phyloP scores from a whole-genome alignment of 2,113 vertebrate genomes.

The Cromileptes altivelis region DNA sequence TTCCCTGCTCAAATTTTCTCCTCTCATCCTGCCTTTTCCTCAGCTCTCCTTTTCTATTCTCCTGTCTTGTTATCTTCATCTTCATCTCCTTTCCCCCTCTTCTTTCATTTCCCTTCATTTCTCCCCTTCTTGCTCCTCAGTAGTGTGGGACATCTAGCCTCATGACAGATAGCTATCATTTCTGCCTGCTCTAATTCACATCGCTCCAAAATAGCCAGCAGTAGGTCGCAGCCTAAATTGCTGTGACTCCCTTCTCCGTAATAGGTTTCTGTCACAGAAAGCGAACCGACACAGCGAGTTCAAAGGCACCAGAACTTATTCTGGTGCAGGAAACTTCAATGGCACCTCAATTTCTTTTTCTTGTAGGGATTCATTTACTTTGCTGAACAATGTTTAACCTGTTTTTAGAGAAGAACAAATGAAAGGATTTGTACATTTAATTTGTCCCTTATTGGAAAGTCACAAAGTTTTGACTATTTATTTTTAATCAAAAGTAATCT shows the following conservation, averaged over 20 bases:
- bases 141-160: background rate
- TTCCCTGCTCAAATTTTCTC: background rate
- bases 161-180: constrained; percentile 30
- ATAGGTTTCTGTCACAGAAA: constrained; percentile 34
- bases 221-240: constrained; percentile 36
- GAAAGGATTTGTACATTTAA: background rate
- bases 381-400: background rate
- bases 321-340: constrained; percentile 5
- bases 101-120: constrained; percentile 16
- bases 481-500: background rate
- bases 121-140: background rate
- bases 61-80: background rate
- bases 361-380: background rate
- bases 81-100: background rate
- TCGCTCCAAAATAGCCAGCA: constrained; percentile 46
- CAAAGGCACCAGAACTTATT: constrained; percentile 2
- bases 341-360: background rate
- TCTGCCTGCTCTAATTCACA: constrained; percentile 38
- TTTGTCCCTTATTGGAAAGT: background rate
- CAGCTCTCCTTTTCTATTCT: background rate
- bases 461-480: too few species aligned
- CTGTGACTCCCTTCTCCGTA: constrained; percentile 7
- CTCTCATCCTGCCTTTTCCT: background rate
- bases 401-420: background rate
- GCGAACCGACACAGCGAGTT: constrained; percentile 8